phyloP scores from a whole-genome alignment of 2,113 vertebrate genomes.

The Rousettus leschenaultii region DNA sequence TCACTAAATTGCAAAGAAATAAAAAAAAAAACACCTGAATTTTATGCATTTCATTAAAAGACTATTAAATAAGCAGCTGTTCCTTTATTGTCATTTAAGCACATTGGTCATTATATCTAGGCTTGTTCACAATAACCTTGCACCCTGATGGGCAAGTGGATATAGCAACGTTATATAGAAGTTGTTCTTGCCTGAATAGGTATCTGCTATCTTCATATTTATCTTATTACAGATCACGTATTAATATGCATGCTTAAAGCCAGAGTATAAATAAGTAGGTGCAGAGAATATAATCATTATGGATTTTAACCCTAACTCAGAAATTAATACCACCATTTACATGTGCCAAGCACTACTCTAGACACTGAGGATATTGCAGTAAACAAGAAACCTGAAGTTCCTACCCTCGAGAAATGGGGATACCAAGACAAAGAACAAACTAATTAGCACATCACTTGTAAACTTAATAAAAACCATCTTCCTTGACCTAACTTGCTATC shows the following conservation, averaged over 20 bases:
- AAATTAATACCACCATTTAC: background rate
- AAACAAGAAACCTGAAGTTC: background rate
- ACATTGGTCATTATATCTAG: background rate
- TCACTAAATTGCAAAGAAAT: conserved; percentile 10
- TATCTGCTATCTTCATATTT: background rate
- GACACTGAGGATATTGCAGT: background rate
- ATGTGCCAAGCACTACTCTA: background rate
- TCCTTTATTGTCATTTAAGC: conserved; percentile 34
- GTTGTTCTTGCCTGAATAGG: background rate
- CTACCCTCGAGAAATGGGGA: background rate
- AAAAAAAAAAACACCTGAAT: background rate
- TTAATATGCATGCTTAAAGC: background rate
- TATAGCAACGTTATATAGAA: background rate
- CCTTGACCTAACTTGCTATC: background rate
- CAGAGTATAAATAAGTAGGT: background rate
- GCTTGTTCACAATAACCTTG: background rate
- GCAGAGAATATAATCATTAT: background rate
- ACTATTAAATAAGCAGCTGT: conserved; percentile 37
- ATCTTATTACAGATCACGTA: background rate
- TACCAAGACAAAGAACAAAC: background rate
- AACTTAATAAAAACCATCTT: background rate
- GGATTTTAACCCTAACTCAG: background rate
- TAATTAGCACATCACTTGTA: background rate
- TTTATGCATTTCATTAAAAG: conserved; percentile 50
- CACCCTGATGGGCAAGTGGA: background rate